Conservation (phyloP, 2,888 invertebrate genomes). For the Scelioninae gen. 1 region DNA sequence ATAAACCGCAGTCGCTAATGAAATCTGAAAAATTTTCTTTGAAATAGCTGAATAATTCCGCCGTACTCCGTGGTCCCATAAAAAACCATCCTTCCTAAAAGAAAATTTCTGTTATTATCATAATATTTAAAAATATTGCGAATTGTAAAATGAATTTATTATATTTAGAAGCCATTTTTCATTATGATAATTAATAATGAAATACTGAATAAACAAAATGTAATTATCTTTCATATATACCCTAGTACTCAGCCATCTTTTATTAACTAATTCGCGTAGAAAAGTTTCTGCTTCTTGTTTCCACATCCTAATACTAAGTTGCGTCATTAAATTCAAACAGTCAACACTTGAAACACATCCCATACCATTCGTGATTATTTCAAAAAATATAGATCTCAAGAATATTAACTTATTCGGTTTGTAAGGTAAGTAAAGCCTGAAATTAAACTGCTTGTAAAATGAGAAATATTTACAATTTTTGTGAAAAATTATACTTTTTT, state of each 20-base stretch:
- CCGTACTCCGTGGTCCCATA: conserved; percentile 80
- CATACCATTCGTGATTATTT: conserved; percentile 75
- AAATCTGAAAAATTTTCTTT: conserved; percentile 75
- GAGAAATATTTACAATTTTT: too few relatives aligned
- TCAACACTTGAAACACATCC: conserved; percentile 74
- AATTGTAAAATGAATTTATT: too few relatives aligned
- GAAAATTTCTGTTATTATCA: too few relatives aligned
- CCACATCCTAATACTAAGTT: conserved; percentile 71
- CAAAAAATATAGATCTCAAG: conserved; percentile 75
- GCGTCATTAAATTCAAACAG: conserved; percentile 76
- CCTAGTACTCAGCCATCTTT: conserved; percentile 76
- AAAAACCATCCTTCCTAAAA: conserved; percentile 78
- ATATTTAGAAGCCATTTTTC: too few relatives aligned
- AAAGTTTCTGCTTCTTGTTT: conserved; percentile 76
- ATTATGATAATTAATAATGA: too few relatives aligned
- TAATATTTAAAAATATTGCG: too few relatives aligned
- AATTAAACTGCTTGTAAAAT: background rate
- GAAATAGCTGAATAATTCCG: conserved; percentile 80
- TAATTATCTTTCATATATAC: too few relatives aligned
- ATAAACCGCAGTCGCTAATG: conserved; percentile 77
- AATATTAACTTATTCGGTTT: conserved; percentile 74
- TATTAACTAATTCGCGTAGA: conserved; percentile 71
- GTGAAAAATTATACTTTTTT: conserved; percentile 73
- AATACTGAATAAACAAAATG: too few relatives aligned
- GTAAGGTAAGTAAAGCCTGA: conserved; percentile 13